phyloP scores from a whole-genome alignment of 2,113 vertebrate species.

The Gambusia affinis region DNA sequence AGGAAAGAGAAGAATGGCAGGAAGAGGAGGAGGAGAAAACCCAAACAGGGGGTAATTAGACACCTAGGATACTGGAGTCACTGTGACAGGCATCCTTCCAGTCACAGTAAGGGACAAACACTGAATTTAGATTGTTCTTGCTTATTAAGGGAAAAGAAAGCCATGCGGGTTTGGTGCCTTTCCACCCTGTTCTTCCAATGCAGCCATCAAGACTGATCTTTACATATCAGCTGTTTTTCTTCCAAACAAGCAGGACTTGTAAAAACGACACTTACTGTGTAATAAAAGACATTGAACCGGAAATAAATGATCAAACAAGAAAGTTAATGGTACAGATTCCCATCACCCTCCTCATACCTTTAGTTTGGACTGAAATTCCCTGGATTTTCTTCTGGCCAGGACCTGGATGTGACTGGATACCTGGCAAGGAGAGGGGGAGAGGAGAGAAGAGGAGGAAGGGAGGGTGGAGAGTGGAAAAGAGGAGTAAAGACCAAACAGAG shows the following conservation, averaged over 20 bases:
- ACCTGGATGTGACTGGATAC: constrained; percentile 99
- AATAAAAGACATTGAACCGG: neutral
- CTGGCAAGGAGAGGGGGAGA: constrained; percentile 82
- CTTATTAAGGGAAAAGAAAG: neutral
- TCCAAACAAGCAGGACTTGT: constrained; percentile 13
- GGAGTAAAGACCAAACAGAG: constrained; percentile 86
- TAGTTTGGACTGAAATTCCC: constrained; percentile 99
- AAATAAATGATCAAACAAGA: neutral
- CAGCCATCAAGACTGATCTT: constrained; percentile 8
- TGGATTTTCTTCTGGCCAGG: constrained; percentile 98
- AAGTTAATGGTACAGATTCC: neutral
- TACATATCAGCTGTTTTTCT: constrained; percentile 12
- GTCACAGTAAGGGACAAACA: constrained; percentile 83
- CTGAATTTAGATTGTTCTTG: constrained; percentile 70
- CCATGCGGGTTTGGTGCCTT: constrained; percentile 4
- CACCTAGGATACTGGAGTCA: constrained; percentile 86
- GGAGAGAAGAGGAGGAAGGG: neutral
- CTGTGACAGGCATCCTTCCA: constrained; percentile 80
- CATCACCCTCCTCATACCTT: constrained; percentile 85
- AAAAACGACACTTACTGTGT: constrained; percentile 15
- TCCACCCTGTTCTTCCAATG: constrained; percentile 1
- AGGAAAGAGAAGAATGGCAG: constrained; percentile 32
- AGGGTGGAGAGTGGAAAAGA: constrained; percentile 32
- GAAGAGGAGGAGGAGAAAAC: constrained; percentile 41
- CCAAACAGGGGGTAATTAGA: constrained; percentile 81